phyloP scores from a whole-genome alignment of 2,113 vertebrate genomes.

The Centropristis striata region DNA sequence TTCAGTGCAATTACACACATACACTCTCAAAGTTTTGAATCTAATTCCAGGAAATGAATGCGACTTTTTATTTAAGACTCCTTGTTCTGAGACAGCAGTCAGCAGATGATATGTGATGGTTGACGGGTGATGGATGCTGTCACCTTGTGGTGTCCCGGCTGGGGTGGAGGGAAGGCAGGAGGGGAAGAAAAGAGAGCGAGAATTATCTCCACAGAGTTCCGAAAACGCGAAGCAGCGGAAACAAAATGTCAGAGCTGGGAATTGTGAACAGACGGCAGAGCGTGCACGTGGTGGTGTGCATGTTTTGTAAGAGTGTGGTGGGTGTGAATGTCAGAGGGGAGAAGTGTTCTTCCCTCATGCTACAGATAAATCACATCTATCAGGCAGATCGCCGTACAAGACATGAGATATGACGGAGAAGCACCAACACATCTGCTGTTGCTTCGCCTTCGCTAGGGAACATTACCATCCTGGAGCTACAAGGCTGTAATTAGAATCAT shows the following conservation, averaged over 20 bases:
- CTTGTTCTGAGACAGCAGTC: constrained; percentile 61
- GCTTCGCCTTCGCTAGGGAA: constrained; percentile 62
- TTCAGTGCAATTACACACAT: constrained; percentile 7
- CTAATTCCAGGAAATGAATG: constrained; percentile 31
- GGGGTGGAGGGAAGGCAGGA: constrained; percentile 37
- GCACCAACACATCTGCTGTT: constrained; percentile 80
- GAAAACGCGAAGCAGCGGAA: constrained; percentile 68
- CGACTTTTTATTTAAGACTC: constrained; percentile 45
- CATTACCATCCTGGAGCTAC: constrained; percentile 70
- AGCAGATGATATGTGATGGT: constrained; percentile 67
- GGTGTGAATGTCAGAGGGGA: constrained; percentile 76
- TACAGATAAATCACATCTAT: constrained; percentile 80
- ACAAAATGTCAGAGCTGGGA: constrained; percentile 79
- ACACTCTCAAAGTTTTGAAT: constrained; percentile 11
- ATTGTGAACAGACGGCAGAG: constrained; percentile 79
- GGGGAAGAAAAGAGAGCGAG: constrained; percentile 19
- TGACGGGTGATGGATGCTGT: constrained; percentile 78
- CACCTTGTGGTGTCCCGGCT: constrained; percentile 76
- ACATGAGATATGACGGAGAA: constrained; percentile 75
- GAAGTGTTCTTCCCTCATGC: constrained; percentile 62
- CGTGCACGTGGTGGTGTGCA: constrained; percentile 41
- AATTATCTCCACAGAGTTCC: constrained; percentile 60
- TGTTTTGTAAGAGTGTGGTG: constrained; percentile 54
- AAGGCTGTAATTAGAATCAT: constrained; percentile 68
- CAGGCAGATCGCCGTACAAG: constrained; percentile 70